These are phyloP conservation scores for Meleagris gallopavo DNA, from an alignment of 2,113 vertebrate genomes.

Conservation along the genomic window DNA sequence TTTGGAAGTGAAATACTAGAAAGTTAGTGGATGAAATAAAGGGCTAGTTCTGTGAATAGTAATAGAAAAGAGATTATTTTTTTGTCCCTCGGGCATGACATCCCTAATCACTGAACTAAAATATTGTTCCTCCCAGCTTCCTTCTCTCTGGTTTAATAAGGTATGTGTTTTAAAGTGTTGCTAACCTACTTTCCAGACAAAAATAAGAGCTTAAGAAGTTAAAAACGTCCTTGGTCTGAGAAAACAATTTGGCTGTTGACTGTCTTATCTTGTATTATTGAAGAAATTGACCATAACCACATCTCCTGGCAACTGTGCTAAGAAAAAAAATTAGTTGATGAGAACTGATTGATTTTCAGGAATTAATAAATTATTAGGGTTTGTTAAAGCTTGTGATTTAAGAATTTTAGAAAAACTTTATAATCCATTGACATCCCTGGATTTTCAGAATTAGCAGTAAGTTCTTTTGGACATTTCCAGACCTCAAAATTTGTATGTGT, in stretches of 20 bases:
- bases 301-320: neutral
- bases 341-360: neutral
- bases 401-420: neutral
- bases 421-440: fast-evolving
- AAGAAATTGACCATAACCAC: neutral
- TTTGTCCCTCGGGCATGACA: neutral
- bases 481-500: neutral
- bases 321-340: neutral
- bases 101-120: neutral
- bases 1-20: neutral
- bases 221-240: neutral
- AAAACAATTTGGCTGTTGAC: neutral
- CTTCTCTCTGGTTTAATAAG: neutral
- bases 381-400: neutral
- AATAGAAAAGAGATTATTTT: neutral
- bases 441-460: neutral
- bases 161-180: neutral
- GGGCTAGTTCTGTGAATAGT: neutral
- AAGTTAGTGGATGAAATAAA: neutral
- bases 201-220: neutral
- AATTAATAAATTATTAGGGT: neutral
- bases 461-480: neutral
- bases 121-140: neutral
- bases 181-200: neutral
- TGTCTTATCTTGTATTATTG: neutral